Percentiles rank a stretch among this genome's conserved stretches.
These are phyloP conservation scores for Strongylocentrotus purpuratus DNA, from an alignment of 35 echinoderm and acorn worm species.

Conservation along the genomic window DNA sequence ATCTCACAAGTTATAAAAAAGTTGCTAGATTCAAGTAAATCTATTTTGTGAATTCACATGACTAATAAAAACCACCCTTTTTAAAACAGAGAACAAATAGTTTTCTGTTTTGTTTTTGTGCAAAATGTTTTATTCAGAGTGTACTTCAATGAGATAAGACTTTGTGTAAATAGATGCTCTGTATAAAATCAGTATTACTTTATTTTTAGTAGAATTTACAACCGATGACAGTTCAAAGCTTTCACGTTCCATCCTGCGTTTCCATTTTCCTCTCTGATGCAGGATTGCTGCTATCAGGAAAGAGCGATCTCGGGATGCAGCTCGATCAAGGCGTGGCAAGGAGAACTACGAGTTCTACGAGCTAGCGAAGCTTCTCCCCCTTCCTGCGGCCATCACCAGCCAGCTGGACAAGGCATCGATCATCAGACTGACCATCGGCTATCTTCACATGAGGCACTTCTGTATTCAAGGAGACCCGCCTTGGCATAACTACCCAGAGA, in stretches of 20 bases:
- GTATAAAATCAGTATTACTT: too few relatives aligned
- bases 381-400: slow-evolving; percentile 97
- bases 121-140: too few relatives aligned
- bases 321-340: slow-evolving; percentile 88
- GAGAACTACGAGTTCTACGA: slow-evolving; percentile 99
- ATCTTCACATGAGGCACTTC: slow-evolving; percentile 91
- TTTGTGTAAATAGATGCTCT: too few relatives aligned
- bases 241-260: not conserved
- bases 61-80: too few relatives aligned
- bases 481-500: slow-evolving; percentile 76
- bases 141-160: too few relatives aligned
- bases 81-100: too few relatives aligned
- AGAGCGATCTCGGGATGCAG: slow-evolving; percentile 95
- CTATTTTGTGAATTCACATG: too few relatives aligned
- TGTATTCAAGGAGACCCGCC: slow-evolving; percentile 90
- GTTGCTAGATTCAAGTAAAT: too few relatives aligned
- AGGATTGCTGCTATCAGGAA: slow-evolving; percentile 91
- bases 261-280: not conserved
- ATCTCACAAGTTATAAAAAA: too few relatives aligned
- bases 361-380: slow-evolving; percentile 91
- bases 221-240: not conserved
- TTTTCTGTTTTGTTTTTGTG: too few relatives aligned
- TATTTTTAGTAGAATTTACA: too few relatives aligned
- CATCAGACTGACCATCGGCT: slow-evolving; percentile 95
- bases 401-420: slow-evolving; percentile 99